Percentiles rank a stretch among this genome's conserved stretches.
Conservation (phyloP, 1,140 invertebrate genomes). For the Neocloeon triangulifer region DNA sequence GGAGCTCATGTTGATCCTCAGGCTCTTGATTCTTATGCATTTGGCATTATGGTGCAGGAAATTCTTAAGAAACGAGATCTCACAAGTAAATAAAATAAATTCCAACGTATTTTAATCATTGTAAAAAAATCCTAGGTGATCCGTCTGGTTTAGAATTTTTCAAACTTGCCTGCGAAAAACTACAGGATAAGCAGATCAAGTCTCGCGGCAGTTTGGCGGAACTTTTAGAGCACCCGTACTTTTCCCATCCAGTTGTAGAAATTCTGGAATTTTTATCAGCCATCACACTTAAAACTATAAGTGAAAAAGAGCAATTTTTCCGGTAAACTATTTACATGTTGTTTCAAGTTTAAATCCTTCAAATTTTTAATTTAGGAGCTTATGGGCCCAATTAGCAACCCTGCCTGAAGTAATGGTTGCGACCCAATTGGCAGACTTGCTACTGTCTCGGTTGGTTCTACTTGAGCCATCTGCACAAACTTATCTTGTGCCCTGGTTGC, state of each 20-base stretch:
- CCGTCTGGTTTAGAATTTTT: background rate
- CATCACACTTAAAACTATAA: constrained; percentile 48
- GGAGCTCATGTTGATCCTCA: constrained; percentile 17
- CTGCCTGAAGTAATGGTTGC: constrained; percentile 54
- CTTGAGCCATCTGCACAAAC: constrained; percentile 51
- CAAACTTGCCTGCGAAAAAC: background rate
- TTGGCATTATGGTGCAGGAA: constrained; percentile 52
- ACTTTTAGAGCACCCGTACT: constrained; percentile 45
- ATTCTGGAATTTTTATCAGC: constrained; percentile 61
- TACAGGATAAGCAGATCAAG: too few relatives aligned
- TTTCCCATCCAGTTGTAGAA: constrained; percentile 58
- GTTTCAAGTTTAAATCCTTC: background rate
- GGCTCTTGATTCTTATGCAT: constrained; percentile 54
- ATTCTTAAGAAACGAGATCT: too few relatives aligned
- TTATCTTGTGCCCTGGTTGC: constrained; percentile 46
- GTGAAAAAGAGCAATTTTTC: constrained; percentile 57
- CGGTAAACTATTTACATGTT: constrained; percentile 21
- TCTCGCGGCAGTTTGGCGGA: too few relatives aligned
- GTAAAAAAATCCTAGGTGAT: background rate
- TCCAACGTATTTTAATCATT: constrained; percentile 4
- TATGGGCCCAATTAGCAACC: background rate
- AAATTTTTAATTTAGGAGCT: background rate
- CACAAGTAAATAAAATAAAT: background rate
- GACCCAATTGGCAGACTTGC: constrained; percentile 41
- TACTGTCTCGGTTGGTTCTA: constrained; percentile 61